A percentile compares a stretch with the other conserved stretches of the same genome.
Conservation (phyloP, 2,888 invertebrate species). For the Zhuqinia jingwanae region DNA sequence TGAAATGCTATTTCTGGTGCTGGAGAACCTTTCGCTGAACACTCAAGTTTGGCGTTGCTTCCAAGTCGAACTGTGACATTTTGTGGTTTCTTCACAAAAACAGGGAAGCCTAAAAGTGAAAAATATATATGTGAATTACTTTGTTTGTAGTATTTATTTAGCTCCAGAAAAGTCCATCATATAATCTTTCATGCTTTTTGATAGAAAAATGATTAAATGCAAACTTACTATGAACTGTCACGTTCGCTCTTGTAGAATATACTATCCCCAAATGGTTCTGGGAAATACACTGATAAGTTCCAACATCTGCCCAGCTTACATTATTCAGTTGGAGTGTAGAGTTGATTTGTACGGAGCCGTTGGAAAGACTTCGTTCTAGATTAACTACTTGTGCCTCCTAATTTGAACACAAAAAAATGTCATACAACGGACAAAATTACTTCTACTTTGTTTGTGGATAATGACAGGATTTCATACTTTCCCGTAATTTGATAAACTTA, state of each 20-base stretch:
- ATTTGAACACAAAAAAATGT: background rate
- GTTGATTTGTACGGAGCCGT: constrained; percentile 82
- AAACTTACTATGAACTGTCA: constrained; percentile 89
- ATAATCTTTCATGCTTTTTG: background rate
- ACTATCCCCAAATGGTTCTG: constrained; percentile 94
- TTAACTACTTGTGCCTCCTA: constrained; percentile 77
- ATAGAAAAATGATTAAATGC: background rate
- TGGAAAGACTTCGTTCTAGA: constrained; percentile 83
- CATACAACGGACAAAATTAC: constrained; percentile 2
- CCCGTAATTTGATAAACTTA: too few species aligned
- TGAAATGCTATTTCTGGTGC: constrained; percentile 94
- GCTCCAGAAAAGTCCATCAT: too few species aligned
- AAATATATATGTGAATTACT: background rate
- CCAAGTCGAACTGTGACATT: constrained; percentile 93
- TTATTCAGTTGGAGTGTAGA: constrained; percentile 88
- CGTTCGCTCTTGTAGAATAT: constrained; percentile 92
- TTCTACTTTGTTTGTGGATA: too few species aligned
- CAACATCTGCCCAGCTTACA: constrained; percentile 90
- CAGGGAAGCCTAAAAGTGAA: constrained; percentile 87
- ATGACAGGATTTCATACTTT: too few species aligned
- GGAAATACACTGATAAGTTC: constrained; percentile 96
- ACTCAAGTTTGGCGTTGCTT: constrained; percentile 92
- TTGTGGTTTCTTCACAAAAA: constrained; percentile 90
- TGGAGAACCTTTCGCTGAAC: constrained; percentile 94
- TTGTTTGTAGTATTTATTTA: too few species aligned